Evolutionary conservation across 2,113 vertebrate genomes (phyloP).

Genomic region (Cettia cetti): DNA sequence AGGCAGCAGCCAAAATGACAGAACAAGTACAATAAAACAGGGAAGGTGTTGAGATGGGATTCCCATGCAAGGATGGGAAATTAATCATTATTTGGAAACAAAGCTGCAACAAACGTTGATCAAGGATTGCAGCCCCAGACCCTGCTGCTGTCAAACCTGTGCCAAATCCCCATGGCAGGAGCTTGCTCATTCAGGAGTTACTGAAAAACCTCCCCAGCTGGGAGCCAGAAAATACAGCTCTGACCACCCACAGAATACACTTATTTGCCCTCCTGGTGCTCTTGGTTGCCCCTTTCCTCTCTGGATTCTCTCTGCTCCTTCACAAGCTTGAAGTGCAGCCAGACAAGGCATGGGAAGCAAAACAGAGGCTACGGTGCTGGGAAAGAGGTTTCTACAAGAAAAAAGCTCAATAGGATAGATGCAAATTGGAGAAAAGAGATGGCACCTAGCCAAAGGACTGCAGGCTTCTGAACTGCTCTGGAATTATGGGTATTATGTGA

Average conservation of each 20-base stretch:
- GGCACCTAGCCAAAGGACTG: neutral
- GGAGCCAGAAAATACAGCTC: neutral
- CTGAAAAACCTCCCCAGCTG: neutral
- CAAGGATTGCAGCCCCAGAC: neutral
- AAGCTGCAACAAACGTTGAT: neutral
- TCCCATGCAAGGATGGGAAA: neutral
- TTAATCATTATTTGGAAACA: neutral
- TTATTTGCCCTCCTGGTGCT: neutral
- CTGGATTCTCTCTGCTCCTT: neutral
- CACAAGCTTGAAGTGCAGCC: neutral
- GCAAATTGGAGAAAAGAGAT: neutral
- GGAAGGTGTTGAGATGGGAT: neutral
- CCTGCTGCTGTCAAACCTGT: neutral
- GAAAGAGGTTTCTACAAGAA: neutral
- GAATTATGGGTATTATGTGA: rapidly evolving
- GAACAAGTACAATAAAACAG: neutral
- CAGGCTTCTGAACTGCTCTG: neutral
- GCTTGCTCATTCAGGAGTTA: neutral
- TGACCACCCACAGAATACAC: neutral
- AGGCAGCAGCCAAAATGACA: neutral
- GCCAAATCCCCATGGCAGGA: neutral
- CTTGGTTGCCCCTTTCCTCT: neutral
- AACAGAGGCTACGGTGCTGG: neutral
- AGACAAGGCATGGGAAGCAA: neutral
- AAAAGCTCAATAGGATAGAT: neutral